These are phyloP conservation scores for Acropternis orthonyx DNA, from an alignment of 2,797 vertebrate genomes.

Conservation along the genomic window DNA sequence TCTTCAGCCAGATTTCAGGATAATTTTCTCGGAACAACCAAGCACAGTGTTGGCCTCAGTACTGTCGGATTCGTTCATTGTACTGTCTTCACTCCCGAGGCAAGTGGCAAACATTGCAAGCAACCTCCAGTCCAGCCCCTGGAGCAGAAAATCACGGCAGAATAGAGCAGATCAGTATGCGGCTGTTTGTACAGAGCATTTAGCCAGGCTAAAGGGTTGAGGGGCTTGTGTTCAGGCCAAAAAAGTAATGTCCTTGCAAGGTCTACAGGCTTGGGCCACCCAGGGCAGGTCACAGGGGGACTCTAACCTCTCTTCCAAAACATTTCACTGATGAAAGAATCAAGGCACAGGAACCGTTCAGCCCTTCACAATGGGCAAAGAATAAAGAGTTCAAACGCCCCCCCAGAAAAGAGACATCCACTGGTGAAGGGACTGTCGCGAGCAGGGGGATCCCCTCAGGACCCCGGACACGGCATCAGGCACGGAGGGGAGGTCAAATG, in stretches of 20 bases:
- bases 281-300: constrained; percentile 66
- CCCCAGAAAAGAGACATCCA: constrained; percentile 46
- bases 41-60: constrained; percentile 30
- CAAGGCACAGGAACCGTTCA: constrained; percentile 59
- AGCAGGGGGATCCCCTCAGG: background rate
- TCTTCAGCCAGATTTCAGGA: constrained; percentile 53
- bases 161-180: constrained; percentile 62
- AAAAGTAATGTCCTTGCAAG: constrained; percentile 69
- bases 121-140: constrained; percentile 56
- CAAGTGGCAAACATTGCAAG: constrained; percentile 55
- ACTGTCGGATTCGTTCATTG: constrained; percentile 13
- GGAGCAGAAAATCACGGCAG: constrained; percentile 65
- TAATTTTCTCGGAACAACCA: constrained; percentile 31
- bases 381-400: constrained; percentile 47
- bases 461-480: background rate
- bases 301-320: constrained; percentile 64
- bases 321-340: constrained; percentile 50
- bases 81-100: background rate
- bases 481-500: background rate
- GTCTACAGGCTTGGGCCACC: constrained; percentile 66
- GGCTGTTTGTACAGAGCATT: constrained; percentile 61
- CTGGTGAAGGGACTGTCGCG: constrained; percentile 23
- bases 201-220: constrained; percentile 60
- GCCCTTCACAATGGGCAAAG: constrained; percentile 46
- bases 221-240: constrained; percentile 68